Percentiles rank a stretch among this genome's conserved stretches.
These are phyloP conservation scores for Rallus limicola DNA, from an alignment of 2,113 vertebrate genomes.

Conservation along the genomic window DNA sequence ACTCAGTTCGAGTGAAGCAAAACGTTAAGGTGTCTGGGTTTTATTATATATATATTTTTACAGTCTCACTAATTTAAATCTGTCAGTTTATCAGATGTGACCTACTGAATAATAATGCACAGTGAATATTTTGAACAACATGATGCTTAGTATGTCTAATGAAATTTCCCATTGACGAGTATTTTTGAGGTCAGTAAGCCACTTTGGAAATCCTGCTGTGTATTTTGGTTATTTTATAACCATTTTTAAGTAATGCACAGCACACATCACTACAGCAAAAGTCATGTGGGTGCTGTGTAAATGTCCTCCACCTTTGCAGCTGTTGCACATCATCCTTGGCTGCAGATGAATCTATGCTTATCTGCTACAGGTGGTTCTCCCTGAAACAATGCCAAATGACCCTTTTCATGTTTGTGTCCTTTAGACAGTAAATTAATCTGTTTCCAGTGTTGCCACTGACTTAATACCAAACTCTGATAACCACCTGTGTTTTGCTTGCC, in stretches of 20 bases:
- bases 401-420: background rate
- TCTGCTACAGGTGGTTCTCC: constrained; percentile 8
- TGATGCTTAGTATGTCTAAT: background rate
- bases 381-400: background rate
- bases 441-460: background rate
- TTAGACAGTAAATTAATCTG: background rate
- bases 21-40: background rate
- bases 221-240: background rate
- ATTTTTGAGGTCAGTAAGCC: background rate
- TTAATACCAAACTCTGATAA: constrained; percentile 26
- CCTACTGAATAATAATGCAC: background rate
- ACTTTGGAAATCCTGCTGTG: background rate
- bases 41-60: background rate
- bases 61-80: background rate
- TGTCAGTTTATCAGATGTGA: background rate
- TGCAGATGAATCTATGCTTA: background rate
- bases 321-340: background rate
- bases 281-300: background rate
- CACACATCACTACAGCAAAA: background rate
- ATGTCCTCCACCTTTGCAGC: background rate
- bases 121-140: background rate
- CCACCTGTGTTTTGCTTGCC: background rate
- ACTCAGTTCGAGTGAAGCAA: background rate
- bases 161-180: background rate
- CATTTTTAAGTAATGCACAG: background rate